Percentiles rank a stretch among this genome's conserved stretches.
phyloP scores from a whole-genome alignment of 2,888 invertebrate genomes.

The Ceratothoa steindachneri region DNA sequence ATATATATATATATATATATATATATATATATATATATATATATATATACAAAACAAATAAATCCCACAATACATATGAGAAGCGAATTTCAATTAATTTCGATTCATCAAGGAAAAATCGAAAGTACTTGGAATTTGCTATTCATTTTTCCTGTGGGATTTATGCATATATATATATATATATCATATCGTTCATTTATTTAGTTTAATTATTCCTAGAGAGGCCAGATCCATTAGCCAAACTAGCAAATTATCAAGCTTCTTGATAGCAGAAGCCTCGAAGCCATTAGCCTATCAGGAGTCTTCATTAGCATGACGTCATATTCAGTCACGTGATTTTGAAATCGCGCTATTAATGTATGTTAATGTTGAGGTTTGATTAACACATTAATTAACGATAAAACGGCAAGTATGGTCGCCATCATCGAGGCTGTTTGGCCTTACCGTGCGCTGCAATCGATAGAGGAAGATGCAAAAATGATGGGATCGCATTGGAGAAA shows the following conservation, averaged over 20 bases:
- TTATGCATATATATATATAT: not conserved
- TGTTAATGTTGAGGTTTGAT: not conserved
- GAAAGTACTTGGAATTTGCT: not conserved
- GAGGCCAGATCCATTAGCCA: constrained; percentile 12
- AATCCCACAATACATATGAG: not conserved
- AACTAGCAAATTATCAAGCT: constrained; percentile 15
- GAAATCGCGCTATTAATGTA: constrained; percentile 1
- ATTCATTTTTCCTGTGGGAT: not conserved
- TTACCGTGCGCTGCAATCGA: no score
- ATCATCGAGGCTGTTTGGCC: no score
- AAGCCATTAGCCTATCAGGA: constrained; percentile 43
- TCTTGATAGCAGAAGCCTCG: constrained; percentile 24
- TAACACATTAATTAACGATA: constrained; percentile 1
- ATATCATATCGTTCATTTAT: constrained; percentile 4
- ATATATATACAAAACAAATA: not conserved
- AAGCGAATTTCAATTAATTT: not conserved
- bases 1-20: not conserved
- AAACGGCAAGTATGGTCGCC: no score
- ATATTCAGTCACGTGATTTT: constrained; percentile 12
- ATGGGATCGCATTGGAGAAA: no score
- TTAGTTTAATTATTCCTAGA: constrained; percentile 12
- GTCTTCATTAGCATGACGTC: constrained; percentile 45
- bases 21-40: not conserved
- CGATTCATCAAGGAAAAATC: not conserved
- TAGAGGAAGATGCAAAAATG: no score